phyloP scores from a whole-genome alignment of 1,140 invertebrate species.

The Atta texana region DNA sequence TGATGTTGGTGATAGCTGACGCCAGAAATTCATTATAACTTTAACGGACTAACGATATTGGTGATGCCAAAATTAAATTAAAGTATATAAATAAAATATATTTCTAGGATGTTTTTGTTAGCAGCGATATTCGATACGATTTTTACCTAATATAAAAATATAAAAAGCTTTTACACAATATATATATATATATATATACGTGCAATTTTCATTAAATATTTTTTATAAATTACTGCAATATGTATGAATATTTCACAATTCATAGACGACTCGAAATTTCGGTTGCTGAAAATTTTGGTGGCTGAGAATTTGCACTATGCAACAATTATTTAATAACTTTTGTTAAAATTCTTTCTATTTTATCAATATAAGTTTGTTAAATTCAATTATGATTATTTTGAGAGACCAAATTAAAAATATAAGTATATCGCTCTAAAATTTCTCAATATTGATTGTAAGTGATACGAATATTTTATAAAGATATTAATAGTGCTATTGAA shows the following conservation, averaged over 20 bases:
- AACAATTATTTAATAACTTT: neutral
- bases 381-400: neutral
- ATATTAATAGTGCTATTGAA: neutral
- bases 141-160: neutral
- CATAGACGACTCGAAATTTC: neutral
- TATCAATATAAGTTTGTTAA: neutral
- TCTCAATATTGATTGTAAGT: neutral
- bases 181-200: neutral
- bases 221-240: neutral
- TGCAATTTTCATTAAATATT: neutral
- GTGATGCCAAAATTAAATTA: neutral
- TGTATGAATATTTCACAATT: neutral
- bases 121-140: neutral
- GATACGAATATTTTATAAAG: neutral
- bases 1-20: neutral
- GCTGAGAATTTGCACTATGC: neutral
- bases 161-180: neutral
- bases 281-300: neutral
- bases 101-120: neutral
- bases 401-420: neutral
- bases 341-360: neutral
- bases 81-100: neutral
- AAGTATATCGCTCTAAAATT: neutral
- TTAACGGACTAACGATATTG: neutral
- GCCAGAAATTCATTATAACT: neutral